Conservation (phyloP, 2,888 invertebrate species). For the Tridacna crocea region DNA sequence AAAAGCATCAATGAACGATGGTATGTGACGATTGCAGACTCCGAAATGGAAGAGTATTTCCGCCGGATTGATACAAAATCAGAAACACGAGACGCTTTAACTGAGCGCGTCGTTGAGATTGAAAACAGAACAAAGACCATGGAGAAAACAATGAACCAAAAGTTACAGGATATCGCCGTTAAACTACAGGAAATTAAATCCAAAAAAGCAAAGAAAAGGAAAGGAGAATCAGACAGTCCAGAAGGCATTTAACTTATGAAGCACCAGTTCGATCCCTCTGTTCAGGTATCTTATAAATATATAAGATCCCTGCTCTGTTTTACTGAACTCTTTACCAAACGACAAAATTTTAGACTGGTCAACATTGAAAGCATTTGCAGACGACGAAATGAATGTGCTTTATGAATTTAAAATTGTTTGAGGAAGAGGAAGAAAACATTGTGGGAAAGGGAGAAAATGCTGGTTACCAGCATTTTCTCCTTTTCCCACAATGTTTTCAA, state of each 20-base stretch:
- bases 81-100: constrained; percentile 5
- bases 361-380: neutral
- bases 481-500: neutral
- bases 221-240: neutral
- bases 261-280: too few species aligned
- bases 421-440: neutral
- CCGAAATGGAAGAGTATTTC: constrained; percentile 16
- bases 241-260: neutral
- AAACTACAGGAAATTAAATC: neutral
- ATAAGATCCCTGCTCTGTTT: too few species aligned
- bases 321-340: neutral
- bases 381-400: neutral
- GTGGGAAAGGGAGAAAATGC: neutral
- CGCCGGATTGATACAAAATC: constrained; percentile 3
- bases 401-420: neutral
- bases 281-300: too few species aligned
- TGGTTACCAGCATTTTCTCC: neutral
- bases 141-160: constrained; percentile 19
- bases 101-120: constrained; percentile 15
- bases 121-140: constrained; percentile 15
- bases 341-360: neutral
- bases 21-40: constrained; percentile 26
- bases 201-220: neutral
- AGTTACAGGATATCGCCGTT: constrained; percentile 2
- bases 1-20: constrained; percentile 14